Conservation (phyloP, 2,888 invertebrate genomes). For the Xylocampa areola region DNA sequence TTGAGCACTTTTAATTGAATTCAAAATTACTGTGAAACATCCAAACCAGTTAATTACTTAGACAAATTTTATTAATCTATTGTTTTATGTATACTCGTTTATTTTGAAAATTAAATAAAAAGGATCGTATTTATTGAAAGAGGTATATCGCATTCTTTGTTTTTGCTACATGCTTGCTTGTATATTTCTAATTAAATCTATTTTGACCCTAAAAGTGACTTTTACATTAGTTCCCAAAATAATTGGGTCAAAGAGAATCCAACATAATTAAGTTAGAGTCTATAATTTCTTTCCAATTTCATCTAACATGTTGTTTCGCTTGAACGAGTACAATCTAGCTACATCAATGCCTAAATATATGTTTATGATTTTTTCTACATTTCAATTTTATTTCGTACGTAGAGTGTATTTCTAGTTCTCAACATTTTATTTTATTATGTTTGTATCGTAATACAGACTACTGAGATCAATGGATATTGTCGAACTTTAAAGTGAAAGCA, state of each 20-base stretch:
- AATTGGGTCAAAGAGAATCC: neutral
- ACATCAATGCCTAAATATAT: neutral
- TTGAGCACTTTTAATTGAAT: too few relatives aligned
- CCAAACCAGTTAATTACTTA: too few relatives aligned
- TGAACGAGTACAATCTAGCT: neutral
- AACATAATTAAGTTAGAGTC: slow-evolving; percentile 2
- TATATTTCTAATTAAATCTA: slow-evolving; percentile 13
- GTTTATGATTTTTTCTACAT: neutral
- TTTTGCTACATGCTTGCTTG: neutral
- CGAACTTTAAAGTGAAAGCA: too few relatives aligned
- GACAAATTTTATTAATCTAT: too few relatives aligned
- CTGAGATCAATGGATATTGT: too few relatives aligned
- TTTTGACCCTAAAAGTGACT: slow-evolving; percentile 25
- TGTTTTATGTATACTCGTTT: too few relatives aligned
- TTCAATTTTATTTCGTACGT: neutral
- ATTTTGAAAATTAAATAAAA: too few relatives aligned
- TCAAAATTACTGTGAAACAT: too few relatives aligned
- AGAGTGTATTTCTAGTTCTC: neutral
- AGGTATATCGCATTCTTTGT: too few relatives aligned
- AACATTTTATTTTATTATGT: too few relatives aligned
- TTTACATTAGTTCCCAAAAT: neutral
- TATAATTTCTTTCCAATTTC: neutral
- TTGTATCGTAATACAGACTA: too few relatives aligned
- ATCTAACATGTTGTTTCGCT: slow-evolving; percentile 10
- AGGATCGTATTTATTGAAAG: too few relatives aligned